These are phyloP conservation scores for Onthophagus sagittarius DNA, from an alignment of 2,888 invertebrate genomes.

Conservation along the genomic window DNA sequence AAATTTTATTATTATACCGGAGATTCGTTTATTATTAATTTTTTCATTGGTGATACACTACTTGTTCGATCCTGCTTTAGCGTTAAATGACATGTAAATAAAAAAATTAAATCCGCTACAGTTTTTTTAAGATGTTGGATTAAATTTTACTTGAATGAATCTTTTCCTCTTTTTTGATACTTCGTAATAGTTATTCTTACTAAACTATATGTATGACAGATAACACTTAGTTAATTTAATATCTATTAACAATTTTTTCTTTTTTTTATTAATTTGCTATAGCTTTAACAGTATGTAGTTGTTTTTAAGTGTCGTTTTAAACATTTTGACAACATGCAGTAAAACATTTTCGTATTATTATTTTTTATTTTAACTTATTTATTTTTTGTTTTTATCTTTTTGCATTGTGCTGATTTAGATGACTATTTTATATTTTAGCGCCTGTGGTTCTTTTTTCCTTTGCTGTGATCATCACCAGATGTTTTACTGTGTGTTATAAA, in stretches of 20 bases:
- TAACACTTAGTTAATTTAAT: conserved; percentile 47
- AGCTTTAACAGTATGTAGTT: conserved; percentile 35
- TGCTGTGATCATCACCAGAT: conserved; percentile 12
- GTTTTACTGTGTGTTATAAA: conserved; percentile 6
- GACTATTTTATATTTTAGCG: background rate
- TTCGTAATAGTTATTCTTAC: conserved; percentile 45
- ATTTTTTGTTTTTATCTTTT: conserved; percentile 11
- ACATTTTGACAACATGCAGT: conserved; percentile 21
- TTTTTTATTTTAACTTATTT: background rate
- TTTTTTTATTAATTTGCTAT: conserved; percentile 40
- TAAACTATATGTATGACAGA: conserved; percentile 50
- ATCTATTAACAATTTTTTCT: conserved; percentile 47
- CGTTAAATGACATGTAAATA: background rate
- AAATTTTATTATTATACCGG: background rate
- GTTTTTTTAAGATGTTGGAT: background rate
- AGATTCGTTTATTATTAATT: background rate
- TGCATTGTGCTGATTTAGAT: conserved; percentile 1
- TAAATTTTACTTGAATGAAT: background rate
- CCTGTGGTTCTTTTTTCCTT: conserved; percentile 21
- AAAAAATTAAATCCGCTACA: background rate
- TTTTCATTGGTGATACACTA: conserved; percentile 4
- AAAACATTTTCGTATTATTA: conserved; percentile 15
- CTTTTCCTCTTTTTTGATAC: conserved; percentile 6
- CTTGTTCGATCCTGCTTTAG: conserved; percentile 1
- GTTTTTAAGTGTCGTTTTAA: conserved; percentile 5